Evolutionary conservation across 2,113 vertebrate species (phyloP).

Genomic region (Tricholaema leucomelas): DNA sequence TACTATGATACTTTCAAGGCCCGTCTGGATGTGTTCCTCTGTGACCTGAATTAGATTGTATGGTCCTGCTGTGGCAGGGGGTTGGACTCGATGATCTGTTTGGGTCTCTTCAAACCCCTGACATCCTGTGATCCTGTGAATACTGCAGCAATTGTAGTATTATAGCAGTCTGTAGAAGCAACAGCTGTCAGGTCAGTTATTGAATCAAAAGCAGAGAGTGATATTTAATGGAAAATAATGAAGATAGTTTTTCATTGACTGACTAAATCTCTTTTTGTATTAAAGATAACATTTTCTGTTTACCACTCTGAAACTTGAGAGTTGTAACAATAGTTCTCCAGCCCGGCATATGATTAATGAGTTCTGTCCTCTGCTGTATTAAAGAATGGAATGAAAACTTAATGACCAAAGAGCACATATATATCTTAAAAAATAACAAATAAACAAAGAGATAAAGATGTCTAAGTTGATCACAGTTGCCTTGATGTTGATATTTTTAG

Average conservation of each 20-base stretch:
- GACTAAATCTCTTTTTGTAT: slow-evolving; percentile 48
- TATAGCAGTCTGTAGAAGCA: background rate
- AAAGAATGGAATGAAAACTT: slow-evolving; percentile 68
- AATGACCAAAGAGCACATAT: slow-evolving; percentile 46
- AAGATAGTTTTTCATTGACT: slow-evolving; percentile 25
- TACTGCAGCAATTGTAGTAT: background rate
- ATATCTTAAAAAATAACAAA: slow-evolving; percentile 59
- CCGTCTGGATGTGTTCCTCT: too few relatives aligned
- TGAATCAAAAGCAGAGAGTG: slow-evolving; percentile 35
- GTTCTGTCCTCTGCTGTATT: slow-evolving; percentile 36
- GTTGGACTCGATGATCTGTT: too few relatives aligned
- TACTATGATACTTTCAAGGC: too few relatives aligned
- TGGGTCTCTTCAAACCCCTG: too few relatives aligned
- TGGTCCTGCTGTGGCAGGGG: too few relatives aligned
- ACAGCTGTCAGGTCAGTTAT: slow-evolving; percentile 6
- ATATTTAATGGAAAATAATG: slow-evolving; percentile 38
- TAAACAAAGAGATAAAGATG: slow-evolving; percentile 18
- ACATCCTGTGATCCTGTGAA: too few relatives aligned
- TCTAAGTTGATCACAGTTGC: slow-evolving; percentile 13
- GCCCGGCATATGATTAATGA: slow-evolving; percentile 60
- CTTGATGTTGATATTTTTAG: slow-evolving; percentile 38
- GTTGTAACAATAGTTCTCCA: slow-evolving; percentile 16
- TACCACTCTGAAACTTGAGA: slow-evolving; percentile 48
- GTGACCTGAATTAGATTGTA: too few relatives aligned
- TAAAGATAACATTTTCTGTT: slow-evolving; percentile 54